A percentile compares a stretch with the other conserved stretches of the same genome.
phyloP scores from a whole-genome alignment of 2,113 vertebrate species.

The Podilymbus podiceps region DNA sequence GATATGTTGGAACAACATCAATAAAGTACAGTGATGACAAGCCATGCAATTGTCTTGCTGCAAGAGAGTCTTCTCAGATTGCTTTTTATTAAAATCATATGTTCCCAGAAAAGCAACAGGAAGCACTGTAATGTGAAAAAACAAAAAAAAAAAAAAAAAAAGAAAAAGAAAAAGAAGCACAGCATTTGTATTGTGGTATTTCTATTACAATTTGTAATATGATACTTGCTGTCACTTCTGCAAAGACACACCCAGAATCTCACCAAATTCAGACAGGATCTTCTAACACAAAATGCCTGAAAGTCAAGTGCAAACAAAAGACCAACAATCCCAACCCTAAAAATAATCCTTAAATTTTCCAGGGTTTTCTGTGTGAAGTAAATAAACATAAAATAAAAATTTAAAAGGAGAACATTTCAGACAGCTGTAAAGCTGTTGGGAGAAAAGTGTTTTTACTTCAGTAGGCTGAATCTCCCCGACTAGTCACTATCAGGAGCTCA shows the following conservation, averaged over 20 bases:
- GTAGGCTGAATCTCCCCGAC: neutral
- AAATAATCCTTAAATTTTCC: neutral
- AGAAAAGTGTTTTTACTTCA: neutral
- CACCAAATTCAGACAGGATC: neutral
- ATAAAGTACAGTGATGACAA: neutral
- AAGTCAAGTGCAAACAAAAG: neutral
- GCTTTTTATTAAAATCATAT: neutral
- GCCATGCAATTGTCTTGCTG: neutral
- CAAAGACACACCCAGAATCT: neutral
- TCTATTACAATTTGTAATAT: neutral
- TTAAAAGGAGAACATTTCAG: neutral
- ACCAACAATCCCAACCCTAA: neutral
- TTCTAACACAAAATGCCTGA: neutral
- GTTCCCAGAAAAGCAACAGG: neutral
- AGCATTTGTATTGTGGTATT: neutral
- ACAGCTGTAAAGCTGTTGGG: neutral
- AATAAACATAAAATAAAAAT: neutral
- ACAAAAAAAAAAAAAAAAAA: neutral
- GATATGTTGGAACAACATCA: neutral
- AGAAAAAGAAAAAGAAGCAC: too few species aligned
- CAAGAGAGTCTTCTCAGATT: neutral
- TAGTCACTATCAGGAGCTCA: neutral
- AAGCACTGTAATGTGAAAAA: neutral
- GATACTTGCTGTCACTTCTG: neutral
- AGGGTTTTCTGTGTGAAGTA: neutral